Conservation (phyloP, 2,113 vertebrate genomes). For the Hipposideros armiger region DNA sequence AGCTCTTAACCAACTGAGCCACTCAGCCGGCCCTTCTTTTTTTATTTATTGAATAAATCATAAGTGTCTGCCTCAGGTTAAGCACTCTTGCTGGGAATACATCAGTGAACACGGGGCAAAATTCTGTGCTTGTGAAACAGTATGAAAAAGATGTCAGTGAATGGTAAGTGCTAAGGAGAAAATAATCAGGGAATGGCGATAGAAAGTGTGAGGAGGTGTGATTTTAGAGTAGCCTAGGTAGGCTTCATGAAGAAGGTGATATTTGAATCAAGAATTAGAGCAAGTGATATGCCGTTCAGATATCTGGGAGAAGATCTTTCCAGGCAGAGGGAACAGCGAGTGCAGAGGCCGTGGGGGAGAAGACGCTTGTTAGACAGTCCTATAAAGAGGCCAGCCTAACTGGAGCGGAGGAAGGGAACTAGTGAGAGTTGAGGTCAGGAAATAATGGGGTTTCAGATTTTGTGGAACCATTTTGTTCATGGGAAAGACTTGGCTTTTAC, state of each 20-base stretch:
- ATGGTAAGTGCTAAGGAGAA: background rate
- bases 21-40: too few relatives aligned
- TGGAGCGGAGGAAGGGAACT: too few relatives aligned
- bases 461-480: background rate
- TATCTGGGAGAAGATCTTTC: background rate
- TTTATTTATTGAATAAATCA: background rate
- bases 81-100: background rate
- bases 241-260: background rate
- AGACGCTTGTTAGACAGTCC: background rate
- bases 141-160: background rate
- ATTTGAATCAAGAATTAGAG: background rate
- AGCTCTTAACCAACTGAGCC: too few relatives aligned
- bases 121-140: background rate
- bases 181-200: background rate
- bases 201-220: background rate
- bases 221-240: background rate
- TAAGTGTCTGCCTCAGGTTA: background rate
- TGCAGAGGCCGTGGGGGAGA: background rate
- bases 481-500: background rate
- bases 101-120: background rate
- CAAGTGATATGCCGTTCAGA: background rate
- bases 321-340: too few relatives aligned
- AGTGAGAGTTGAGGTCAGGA: background rate
- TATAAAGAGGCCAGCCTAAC: background rate
- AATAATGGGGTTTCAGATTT: background rate